Conservation (phyloP, 1,140 invertebrate genomes). For the Drosophila jambulina region DNA sequence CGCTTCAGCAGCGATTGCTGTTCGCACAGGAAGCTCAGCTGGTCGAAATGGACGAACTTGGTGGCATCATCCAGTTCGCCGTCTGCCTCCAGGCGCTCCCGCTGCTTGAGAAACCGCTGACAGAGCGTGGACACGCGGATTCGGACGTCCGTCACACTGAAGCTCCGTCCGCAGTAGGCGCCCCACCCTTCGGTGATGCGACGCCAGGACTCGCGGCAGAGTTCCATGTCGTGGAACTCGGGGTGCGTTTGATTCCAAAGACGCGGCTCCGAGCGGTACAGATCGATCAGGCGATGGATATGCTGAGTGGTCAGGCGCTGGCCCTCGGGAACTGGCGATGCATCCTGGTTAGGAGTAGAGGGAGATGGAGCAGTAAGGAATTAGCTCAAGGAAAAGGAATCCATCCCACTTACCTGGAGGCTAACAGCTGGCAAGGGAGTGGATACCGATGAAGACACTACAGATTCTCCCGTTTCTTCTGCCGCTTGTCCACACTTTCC, state of each 20-base stretch:
- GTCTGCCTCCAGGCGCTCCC: conserved; percentile 67
- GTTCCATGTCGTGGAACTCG: conserved; percentile 58
- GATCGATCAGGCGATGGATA: conserved; percentile 63
- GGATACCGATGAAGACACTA: conserved; percentile 2
- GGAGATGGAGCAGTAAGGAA: neutral
- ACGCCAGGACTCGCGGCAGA: conserved; percentile 66
- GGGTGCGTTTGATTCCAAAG: conserved; percentile 71
- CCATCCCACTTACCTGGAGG: neutral
- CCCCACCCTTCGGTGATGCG: conserved; percentile 63
- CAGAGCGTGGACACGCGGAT: conserved; percentile 71
- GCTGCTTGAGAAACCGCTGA: conserved; percentile 71
- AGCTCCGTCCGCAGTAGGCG: conserved; percentile 55
- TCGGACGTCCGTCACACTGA: conserved; percentile 64
- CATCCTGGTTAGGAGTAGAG: conserved; percentile 10
- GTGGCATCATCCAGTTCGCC: conserved; percentile 61
- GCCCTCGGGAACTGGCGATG: conserved; percentile 28
- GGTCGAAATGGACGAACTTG: conserved; percentile 70
- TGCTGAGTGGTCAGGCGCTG: conserved; percentile 58
- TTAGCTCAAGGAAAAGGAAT: neutral
- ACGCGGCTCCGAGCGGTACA: conserved; percentile 57
- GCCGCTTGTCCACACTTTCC: neutral
- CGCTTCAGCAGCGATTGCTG: conserved; percentile 68
- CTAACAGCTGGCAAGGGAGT: neutral
- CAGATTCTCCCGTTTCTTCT: conserved; percentile 9
- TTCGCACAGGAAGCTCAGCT: conserved; percentile 62